phyloP scores from a whole-genome alignment of 30 jellyfish, hydroid and myxozoan genomes.

The Aurelia aurita complex sp. Pacific region DNA sequence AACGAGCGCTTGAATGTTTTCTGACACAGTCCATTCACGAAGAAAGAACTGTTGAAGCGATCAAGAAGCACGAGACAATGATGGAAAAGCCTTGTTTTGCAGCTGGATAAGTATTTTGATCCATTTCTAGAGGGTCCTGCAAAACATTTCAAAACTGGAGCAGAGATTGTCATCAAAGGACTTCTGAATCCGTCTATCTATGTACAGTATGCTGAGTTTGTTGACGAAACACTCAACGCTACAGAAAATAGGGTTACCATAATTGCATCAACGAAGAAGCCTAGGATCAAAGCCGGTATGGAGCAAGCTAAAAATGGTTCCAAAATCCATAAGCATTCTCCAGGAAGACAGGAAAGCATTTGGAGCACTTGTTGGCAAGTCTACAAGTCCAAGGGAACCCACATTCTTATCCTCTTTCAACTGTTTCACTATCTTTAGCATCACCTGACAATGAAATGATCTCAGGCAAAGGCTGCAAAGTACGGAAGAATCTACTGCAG shows the following conservation, averaged over 20 bases:
- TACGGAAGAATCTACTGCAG: conserved; percentile 51
- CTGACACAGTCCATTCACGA: conserved; percentile 38
- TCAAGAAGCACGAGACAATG: conserved; percentile 10
- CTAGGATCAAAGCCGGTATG: conserved; percentile 21
- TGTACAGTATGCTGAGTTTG: conserved; percentile 10
- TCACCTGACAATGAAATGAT: conserved; percentile 57
- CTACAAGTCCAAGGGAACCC: conserved; percentile 45
- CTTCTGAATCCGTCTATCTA: conserved; percentile 6
- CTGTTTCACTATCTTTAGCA: conserved; percentile 59
- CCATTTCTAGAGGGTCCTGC: too few species aligned
- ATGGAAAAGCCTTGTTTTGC: too few species aligned
- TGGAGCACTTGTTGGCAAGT: conserved; percentile 49
- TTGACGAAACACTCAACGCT: conserved; percentile 32
- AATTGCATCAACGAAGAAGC: too few species aligned
- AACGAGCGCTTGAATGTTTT: not conserved
- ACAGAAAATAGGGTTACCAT: conserved; percentile 8
- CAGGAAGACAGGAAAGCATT: conserved; percentile 59
- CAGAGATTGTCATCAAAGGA: conserved; percentile 8
- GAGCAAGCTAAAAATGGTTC: conserved; percentile 3
- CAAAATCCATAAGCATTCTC: too few species aligned
- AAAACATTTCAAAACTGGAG: too few species aligned
- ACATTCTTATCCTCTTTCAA: conserved; percentile 30
- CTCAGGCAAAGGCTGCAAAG: conserved; percentile 48
- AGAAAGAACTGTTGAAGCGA: conserved; percentile 33
- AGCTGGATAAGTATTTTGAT: not conserved